Evolutionary conservation across 2,888 invertebrate genomes (phyloP), one percentile per base, ranked within the genome.

Genomic region (Microctonus brassicae): DNA sequence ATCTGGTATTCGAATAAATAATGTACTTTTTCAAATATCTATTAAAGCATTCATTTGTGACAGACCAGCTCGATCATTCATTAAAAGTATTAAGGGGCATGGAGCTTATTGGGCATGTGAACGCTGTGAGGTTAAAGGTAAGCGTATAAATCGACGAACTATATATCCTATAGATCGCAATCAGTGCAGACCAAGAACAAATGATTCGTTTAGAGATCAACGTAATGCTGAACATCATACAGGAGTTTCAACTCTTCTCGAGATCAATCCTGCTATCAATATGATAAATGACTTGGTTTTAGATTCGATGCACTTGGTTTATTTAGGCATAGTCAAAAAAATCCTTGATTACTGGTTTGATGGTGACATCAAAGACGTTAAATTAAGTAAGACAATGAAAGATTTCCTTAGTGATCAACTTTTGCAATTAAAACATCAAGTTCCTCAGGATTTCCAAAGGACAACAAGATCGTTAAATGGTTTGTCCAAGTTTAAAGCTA

Each of bases 41-140:
- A 68, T 76, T 9, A 63, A 76, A 13, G 61, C 29, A n/a, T 75
- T 75, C 22, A 68, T 73, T 17, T 75, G 70, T 26, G 73, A 76
- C 67, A 69, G 57, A 3, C 73, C 74, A 10, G 74, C 74, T 11
- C 52, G 73, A n/a, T 33, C 69, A 20, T 70, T 73, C 55, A 34
- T 73, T 10, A 73, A 72, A 55, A 26, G 47, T 10, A 63, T 67
- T 1, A 74, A 69, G 64, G 69, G 62, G 52, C 72, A 73, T 47
- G 60, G 64, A 11, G 73, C 70, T 1, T 73, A 64, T 39, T 57
- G n/a, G 55, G 69, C 69, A 0, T 74, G 74, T 22, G 69, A 72
- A 36, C 17, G 69, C 11, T 75, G 73, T n/a, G 47, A 42, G 13
- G 64, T 73, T 29, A 62, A 29, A 7, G 75, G 75, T 13, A 36